Base-by-base conservation (phyloP, 2,888 invertebrate genomes). In the Eristalinus sepulchralis region DNA sequence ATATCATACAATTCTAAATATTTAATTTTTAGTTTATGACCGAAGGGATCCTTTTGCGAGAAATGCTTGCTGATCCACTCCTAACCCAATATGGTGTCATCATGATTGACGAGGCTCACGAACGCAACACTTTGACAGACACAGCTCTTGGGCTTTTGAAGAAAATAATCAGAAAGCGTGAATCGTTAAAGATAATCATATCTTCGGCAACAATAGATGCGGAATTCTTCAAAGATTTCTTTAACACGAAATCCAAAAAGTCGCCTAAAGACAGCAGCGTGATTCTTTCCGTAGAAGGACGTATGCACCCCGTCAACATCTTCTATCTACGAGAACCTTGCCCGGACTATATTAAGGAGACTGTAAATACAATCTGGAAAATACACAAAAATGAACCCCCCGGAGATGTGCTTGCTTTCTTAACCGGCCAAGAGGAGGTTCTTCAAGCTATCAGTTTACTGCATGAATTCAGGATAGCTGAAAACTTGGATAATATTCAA, bases 121-220 rank as follows among this genome's bases (percentile, higher is more conserved):
- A 99, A 92, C 94, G 99, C 59, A 97, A 97, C 0, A 94, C 98
- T 67, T 95, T 98, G 91, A 98, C 98, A 0, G 99, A 99, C 90
- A 97, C 99, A 39, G 93, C 98, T 0, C 95, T 99, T 94, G 99
- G 99, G 0, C 93, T 99, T 0, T 91, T 99, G 72, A 98, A 98
- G 91, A 99, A 99, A 94, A 97, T 99, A 85, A 93, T 97, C 6
- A 95, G 95, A 92, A 97, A 97, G 93, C 94, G 98, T 8, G 95
- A 94, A 88, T 96, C 96, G 87, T 92, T 99, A 0, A 95, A 96
- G 89, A 91, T 99, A 0, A 95, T 99, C 1, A 95, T 99, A 31
- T 97, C 98, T 0, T 99, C 99, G 0, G 99, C 99, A 0, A 99
- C 99, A 0, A 95, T 99, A 90, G 98, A 99, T 92, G 99, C 98